A percentile compares a stretch with the other conserved stretches of the same genome.
Conservation (phyloP, 2,888 invertebrate species). For the Theodoxus fluviatilis region DNA sequence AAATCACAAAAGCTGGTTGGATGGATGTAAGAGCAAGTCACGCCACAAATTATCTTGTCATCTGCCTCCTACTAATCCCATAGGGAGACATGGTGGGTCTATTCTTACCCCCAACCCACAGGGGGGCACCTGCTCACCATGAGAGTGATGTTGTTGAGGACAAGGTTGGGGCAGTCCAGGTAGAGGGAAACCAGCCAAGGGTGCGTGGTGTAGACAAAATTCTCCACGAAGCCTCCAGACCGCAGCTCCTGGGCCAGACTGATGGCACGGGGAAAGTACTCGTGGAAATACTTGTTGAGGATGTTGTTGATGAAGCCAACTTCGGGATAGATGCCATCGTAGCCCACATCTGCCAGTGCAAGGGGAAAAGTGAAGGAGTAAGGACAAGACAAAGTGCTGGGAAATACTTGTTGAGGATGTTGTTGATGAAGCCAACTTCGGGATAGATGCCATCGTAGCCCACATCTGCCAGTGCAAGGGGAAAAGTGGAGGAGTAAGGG, state of each 20-base stretch:
- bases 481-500: slow-evolving; percentile 32
- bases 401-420: slow-evolving; percentile 43
- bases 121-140: slow-evolving; percentile 37
- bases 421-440: slow-evolving; percentile 49
- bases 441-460: slow-evolving; percentile 53
- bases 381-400: neutral
- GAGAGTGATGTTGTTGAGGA: slow-evolving; percentile 46
- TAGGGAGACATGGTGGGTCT: too few relatives aligned
- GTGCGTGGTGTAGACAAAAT: slow-evolving; percentile 60
- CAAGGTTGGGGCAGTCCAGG: slow-evolving; percentile 48
- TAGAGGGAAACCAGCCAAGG: slow-evolving; percentile 59
- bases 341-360: slow-evolving; percentile 56
- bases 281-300: slow-evolving; percentile 55
- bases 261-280: slow-evolving; percentile 56
- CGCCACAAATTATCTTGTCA: too few relatives aligned
- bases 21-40: too few relatives aligned
- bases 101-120: too few relatives aligned
- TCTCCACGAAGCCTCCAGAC: slow-evolving; percentile 44
- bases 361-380: neutral
- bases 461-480: slow-evolving; percentile 47
- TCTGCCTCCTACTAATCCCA: too few relatives aligned
- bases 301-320: slow-evolving; percentile 55
- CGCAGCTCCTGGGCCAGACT: slow-evolving; percentile 39
- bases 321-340: slow-evolving; percentile 44
- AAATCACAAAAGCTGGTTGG: too few relatives aligned